Evolutionary conservation across 2,113 vertebrate species (phyloP), one percentile per base, ranked within the genome.

Genomic region (Odontesthes bonariensis): DNA sequence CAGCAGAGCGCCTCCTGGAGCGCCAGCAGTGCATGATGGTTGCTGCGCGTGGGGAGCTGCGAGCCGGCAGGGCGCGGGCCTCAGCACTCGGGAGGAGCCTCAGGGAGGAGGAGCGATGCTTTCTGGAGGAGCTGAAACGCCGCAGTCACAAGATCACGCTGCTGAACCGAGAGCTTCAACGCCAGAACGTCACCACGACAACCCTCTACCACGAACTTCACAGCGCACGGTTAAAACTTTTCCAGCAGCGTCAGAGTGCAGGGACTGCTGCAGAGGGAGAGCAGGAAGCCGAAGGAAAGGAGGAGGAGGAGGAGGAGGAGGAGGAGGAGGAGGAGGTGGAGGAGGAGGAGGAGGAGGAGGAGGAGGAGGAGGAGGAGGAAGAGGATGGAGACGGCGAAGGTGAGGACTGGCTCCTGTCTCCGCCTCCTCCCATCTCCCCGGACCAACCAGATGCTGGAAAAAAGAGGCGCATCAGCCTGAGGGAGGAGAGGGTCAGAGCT

Each of bases 121-220:
- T 97, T 92, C 92, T 98, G 85, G 96, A 98, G 55, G 97, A 99
- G 79, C 95, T 99, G 67, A 97, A 97, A 67, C 94, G 95, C 0
- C 95, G 97, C 67, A 96, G 97, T 87, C 97, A 98, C 88, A 94
- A 96, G 42, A 96, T 97, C 89, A 96, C 96, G 0, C 86, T 96
- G 59, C 94, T 98, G 20, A 95, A 94, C 84, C 95, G 95, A 0
- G 96, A 98, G 91, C 94, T 99, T 83, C 96, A 96, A 81, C 96
- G 95, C 51, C 97, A 98, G 91, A 97, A 96, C 0, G 94, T 95
- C 66, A 94, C 95, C 19, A 95, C 96, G 0, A 94, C 96, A 0
- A 95, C 94, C 73, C 95, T 99, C 33, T 96, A 95, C 65, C 95
- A 95, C 68, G 94, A 98, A 92, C 95, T 98, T 20, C 95, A 96